Conservation (phyloP, 2,888 invertebrate genomes). For the Erpobdella octoculata region DNA sequence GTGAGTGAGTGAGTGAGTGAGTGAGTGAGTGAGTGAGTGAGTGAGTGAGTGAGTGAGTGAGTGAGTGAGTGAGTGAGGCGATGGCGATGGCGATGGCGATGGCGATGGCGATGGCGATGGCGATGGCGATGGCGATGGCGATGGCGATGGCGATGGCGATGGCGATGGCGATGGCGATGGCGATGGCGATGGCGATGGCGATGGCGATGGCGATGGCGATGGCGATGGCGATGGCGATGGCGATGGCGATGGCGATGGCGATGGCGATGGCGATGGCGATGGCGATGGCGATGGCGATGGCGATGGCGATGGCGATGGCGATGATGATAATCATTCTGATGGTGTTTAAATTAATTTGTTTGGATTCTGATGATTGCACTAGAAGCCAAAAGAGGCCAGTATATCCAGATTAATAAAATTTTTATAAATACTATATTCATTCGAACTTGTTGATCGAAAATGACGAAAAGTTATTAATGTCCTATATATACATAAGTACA, state of each 20-base stretch:
- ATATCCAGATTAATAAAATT: neutral
- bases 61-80: neutral
- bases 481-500: neutral
- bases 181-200: neutral
- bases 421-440: too few relatives aligned
- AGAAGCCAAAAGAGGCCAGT: neutral
- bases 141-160: neutral
- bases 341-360: too few relatives aligned
- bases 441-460: too few relatives aligned
- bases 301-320: neutral
- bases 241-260: neutral
- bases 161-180: neutral
- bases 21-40: neutral
- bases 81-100: neutral
- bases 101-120: too few relatives aligned
- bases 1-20: neutral
- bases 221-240: neutral
- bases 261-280: neutral
- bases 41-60: neutral
- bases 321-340: neutral
- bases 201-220: too few relatives aligned
- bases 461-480: too few relatives aligned
- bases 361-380: neutral
- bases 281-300: neutral
- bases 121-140: too few relatives aligned